Conservation (phyloP, 2,888 invertebrate genomes). For the Acleris literana region DNA sequence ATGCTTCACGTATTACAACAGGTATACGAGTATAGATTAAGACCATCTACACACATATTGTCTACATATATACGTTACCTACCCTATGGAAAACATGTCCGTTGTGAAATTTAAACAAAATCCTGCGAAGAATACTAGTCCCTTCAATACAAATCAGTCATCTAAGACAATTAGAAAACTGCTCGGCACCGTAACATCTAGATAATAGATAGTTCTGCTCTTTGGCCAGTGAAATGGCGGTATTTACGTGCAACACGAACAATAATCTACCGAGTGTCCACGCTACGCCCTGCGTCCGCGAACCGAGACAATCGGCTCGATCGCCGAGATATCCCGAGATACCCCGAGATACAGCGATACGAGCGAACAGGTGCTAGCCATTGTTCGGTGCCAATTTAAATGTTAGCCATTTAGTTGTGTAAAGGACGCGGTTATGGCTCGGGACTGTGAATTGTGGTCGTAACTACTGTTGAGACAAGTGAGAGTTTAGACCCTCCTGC, state of each 20-base stretch:
- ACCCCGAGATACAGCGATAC: conserved; percentile 40
- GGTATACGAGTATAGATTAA: too few species aligned
- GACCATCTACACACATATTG: too few species aligned
- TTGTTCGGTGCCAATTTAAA: conserved; percentile 37
- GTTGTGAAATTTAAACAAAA: too few species aligned
- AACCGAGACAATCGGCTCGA: conserved; percentile 49
- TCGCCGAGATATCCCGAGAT: conserved; percentile 47
- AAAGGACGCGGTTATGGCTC: conserved; percentile 28
- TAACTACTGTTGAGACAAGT: conserved; percentile 19
- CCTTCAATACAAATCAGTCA: neutral
- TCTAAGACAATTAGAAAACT: neutral
- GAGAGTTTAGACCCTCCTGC: conserved; percentile 23
- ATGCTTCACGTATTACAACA: too few species aligned
- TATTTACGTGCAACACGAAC: conserved; percentile 32
- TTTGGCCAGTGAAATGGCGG: conserved; percentile 19
- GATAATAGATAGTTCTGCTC: conserved; percentile 22
- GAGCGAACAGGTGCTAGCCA: conserved; percentile 49
- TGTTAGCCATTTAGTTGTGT: conserved; percentile 32
- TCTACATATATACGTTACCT: too few species aligned
- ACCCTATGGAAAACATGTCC: too few species aligned
- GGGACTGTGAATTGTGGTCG: conserved; percentile 7
- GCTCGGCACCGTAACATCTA: neutral
- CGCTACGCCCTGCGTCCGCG: conserved; percentile 32
- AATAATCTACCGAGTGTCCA: conserved; percentile 31
- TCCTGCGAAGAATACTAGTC: too few species aligned